These are phyloP conservation scores for Dolomedes plantarius DNA, from an alignment of 2,888 invertebrate species.

Conservation along the genomic window DNA sequence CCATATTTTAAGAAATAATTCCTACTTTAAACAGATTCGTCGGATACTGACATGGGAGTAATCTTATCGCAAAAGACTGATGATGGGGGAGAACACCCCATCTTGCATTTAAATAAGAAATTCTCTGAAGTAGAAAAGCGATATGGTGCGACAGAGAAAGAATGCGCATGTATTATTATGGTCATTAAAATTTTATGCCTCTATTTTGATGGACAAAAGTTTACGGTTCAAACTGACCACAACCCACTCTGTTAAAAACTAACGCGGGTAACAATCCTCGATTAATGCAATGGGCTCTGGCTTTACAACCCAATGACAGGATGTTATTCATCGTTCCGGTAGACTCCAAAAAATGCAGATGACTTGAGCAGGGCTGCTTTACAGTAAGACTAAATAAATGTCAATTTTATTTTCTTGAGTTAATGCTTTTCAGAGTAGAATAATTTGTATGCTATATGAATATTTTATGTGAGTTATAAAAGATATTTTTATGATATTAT, in stretches of 20 bases:
- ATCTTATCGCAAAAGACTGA: background rate
- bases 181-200: conserved; percentile 9
- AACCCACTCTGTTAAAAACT: background rate
- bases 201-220: background rate
- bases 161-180: conserved; percentile 4
- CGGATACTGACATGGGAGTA: conserved; percentile 1
- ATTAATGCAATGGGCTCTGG: background rate
- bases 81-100: background rate
- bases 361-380: background rate
- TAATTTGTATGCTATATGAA: too few relatives aligned
- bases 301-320: background rate
- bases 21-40: conserved; percentile 8
- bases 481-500: too few relatives aligned
- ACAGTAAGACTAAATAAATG: too few relatives aligned
- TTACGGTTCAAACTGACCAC: background rate
- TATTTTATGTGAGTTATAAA: too few relatives aligned
- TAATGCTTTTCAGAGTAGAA: too few relatives aligned
- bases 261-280: background rate
- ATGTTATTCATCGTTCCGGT: background rate
- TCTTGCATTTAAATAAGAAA: conserved; percentile 6
- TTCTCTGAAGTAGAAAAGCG: background rate
- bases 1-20: background rate
- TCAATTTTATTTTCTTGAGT: too few relatives aligned
- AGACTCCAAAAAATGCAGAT: background rate
- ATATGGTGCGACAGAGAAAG: background rate